These are phyloP conservation scores for Astreopora myriophthalma DNA, from an alignment of 64 coral and sea anemone species.

Conservation along the genomic window DNA sequence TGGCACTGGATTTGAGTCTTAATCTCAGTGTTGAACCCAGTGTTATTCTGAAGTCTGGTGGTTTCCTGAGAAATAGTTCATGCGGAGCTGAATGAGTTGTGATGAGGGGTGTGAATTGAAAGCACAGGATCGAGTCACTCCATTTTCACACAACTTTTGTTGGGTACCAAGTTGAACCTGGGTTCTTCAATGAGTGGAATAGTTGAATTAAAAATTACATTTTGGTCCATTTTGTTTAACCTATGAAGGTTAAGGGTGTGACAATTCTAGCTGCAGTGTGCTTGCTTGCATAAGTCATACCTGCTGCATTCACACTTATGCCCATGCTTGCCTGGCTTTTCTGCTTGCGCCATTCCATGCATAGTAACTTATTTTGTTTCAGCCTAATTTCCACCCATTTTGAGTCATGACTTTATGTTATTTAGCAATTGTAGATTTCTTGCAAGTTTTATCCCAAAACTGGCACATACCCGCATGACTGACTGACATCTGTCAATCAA, in stretches of 20 bases:
- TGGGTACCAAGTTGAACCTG: neutral
- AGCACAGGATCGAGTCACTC: too few species aligned
- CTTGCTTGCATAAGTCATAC: constrained; percentile 5
- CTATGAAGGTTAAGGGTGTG: neutral
- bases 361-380: neutral
- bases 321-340: neutral
- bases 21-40: too few species aligned
- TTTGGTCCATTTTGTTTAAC: neutral
- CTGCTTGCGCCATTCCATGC: neutral
- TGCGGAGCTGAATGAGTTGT: too few species aligned
- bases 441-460: constrained; percentile 39
- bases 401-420: constrained; percentile 27
- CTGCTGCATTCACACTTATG: neutral
- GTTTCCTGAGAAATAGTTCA: too few species aligned
- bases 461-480: constrained; percentile 27
- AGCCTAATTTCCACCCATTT: neutral
- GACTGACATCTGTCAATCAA: constrained; percentile 34
- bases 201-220: neutral
- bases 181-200: neutral
- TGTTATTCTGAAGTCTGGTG: too few species aligned
- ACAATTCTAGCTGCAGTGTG: neutral
- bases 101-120: too few species aligned
- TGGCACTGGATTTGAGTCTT: neutral
- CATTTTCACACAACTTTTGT: too few species aligned
- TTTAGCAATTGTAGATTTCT: neutral